Evolutionary conservation across 2,797 vertebrate species (phyloP), one percentile per base, ranked within the genome.

Genomic region (Pseudochaenichthys georgianus): DNA sequence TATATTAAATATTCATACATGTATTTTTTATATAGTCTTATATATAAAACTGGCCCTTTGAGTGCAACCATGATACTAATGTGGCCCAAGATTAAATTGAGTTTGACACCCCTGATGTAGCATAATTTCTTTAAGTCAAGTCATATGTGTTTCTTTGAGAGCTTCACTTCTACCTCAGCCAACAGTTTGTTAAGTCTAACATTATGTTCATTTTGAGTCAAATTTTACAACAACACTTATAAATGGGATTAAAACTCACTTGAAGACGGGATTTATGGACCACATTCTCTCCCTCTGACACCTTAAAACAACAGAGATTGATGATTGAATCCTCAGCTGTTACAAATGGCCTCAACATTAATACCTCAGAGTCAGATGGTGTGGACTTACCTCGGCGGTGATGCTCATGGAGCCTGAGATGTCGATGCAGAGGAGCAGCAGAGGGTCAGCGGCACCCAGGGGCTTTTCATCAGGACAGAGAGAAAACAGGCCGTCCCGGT

Each of bases 361-460:
- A 42, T 38, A 58, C 4, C 58, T 34, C 2, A n/a, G 28, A 17
- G 48, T 60, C 60, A 7, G 38, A 19, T 52, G 9, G 1, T 16
- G 66, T 31, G 50, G 21, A 51, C 31, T 63, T 70, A 95, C 95
- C 84, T 93, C 28, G 2, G 84, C 90, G 43, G 83, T 91, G 55
- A 85, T 85, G 83, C 87, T 90, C 94, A 95, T 95, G 67, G 94
- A 94, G 68, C 92, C 93, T 0, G 94, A 95, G 59, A 87, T 86
- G 72, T 95, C 94, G 1, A 95, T 93, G 78, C 94, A 95, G 85
- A 95, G 93, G 58, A 95, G 66, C 46, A 95, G 87, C 80, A 94
- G 82, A 0, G 81, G 2, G 9, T 92, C 90, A 0, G 63, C 9
- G 5, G 77, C 42, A 3, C 51, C 54, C 16, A 2, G 31, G 0